Conservation (phyloP, 2,113 vertebrate species). For the Corythornis cristatus region DNA sequence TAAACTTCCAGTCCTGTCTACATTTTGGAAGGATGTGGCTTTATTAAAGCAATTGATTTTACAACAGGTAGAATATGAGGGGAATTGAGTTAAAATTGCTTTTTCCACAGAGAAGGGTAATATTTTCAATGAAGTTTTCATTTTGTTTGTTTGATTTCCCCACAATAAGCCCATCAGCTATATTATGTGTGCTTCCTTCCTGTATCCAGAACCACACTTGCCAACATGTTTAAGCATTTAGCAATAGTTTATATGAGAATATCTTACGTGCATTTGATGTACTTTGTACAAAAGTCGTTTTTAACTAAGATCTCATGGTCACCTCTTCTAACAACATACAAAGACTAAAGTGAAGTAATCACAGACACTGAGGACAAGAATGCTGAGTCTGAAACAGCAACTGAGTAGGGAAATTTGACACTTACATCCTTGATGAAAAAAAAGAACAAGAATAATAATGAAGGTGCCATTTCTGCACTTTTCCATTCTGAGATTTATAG, state of each 20-base stretch:
- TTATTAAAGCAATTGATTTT: background rate
- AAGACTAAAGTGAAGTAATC: background rate
- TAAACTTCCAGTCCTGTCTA: background rate
- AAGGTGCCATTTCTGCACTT: constrained; percentile 12
- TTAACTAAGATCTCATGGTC: background rate
- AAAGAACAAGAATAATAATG: background rate
- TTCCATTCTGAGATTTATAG: constrained; percentile 3
- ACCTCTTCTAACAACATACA: background rate
- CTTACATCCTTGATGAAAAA: background rate
- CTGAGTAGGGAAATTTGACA: background rate
- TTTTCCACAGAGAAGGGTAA: background rate
- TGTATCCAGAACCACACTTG: background rate
- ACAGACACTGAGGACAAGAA: background rate
- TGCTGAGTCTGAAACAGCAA: background rate
- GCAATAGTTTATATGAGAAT: background rate
- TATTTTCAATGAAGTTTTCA: background rate
- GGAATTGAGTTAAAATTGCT: background rate
- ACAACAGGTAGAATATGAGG: background rate
- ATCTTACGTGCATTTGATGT: background rate
- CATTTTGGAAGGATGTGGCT: background rate
- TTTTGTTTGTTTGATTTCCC: background rate
- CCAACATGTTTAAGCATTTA: background rate
- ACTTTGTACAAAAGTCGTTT: background rate
- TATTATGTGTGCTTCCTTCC: background rate
- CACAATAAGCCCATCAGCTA: background rate